Evolutionary conservation across 2,113 vertebrate species (phyloP).

Genomic region (Podocnemis expansa): DNA sequence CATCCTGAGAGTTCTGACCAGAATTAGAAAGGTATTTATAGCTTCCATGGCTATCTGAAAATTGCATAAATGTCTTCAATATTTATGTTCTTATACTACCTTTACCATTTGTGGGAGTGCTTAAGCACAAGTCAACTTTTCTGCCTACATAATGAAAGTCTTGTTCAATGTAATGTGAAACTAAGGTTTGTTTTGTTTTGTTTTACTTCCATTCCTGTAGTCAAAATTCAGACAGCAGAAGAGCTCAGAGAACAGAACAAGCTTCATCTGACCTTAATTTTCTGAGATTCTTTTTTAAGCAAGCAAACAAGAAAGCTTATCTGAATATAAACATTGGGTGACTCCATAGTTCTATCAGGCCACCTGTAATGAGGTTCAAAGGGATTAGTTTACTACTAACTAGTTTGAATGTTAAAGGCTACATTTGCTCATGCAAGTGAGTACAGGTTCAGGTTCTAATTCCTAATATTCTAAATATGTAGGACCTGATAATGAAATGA

Average conservation of each 20-base stretch:
- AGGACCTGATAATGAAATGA: background rate
- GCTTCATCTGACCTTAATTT: background rate
- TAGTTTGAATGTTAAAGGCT: background rate
- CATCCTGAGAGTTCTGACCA: background rate
- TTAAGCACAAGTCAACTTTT: background rate
- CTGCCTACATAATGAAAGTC: background rate
- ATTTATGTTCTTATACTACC: conserved; percentile 31
- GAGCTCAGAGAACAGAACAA: background rate
- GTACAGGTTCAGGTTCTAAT: background rate
- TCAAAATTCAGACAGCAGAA: background rate
- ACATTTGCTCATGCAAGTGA: background rate
- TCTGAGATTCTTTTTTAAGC: background rate
- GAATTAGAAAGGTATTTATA: conserved; percentile 11
- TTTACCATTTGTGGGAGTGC: conserved; percentile 13
- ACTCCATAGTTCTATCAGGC: background rate
- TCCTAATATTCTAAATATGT: background rate
- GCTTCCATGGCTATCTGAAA: background rate
- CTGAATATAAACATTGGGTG: background rate
- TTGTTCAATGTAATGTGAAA: conserved; percentile 26
- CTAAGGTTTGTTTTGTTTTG: background rate
- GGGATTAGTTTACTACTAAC: background rate
- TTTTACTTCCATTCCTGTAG: background rate
- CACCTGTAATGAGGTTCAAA: background rate
- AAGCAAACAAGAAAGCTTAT: background rate
- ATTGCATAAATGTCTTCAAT: conserved; percentile 24